Evolutionary conservation across 2,113 vertebrate species (phyloP).

Genomic region (Cottus gobio): DNA sequence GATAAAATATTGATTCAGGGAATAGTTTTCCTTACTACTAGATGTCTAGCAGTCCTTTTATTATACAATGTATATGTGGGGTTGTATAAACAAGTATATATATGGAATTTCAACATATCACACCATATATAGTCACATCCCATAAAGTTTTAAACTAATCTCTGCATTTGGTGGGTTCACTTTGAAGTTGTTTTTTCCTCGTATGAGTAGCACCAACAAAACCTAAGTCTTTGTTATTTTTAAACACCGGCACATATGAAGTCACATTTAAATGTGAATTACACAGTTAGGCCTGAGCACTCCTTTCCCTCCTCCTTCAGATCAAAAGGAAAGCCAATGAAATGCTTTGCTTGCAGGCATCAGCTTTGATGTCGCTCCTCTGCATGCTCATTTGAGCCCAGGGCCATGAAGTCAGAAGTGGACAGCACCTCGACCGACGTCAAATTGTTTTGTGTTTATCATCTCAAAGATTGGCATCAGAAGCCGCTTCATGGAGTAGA

Average conservation of each 20-base stretch:
- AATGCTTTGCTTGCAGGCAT: constrained; percentile 75
- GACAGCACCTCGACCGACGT: constrained; percentile 43
- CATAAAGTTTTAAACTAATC: constrained; percentile 16
- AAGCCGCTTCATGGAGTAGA: not conserved
- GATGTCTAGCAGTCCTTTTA: not conserved
- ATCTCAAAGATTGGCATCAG: constrained; percentile 41
- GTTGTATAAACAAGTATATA: not conserved
- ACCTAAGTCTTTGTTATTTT: constrained; percentile 68
- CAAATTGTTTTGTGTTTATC: constrained; percentile 51
- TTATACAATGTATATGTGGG: not conserved
- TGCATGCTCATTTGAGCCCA: constrained; percentile 66
- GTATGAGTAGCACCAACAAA: constrained; percentile 48
- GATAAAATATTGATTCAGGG: not conserved
- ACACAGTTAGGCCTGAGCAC: constrained; percentile 66
- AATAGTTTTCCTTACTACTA: not conserved
- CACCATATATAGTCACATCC: not conserved
- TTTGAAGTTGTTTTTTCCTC: constrained; percentile 67
- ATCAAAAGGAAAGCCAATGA: constrained; percentile 85
- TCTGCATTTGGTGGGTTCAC: constrained; percentile 16
- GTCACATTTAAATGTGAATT: constrained; percentile 78
- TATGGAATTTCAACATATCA: not conserved
- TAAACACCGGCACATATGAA: constrained; percentile 66
- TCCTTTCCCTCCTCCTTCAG: constrained; percentile 65
- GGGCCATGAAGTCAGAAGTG: constrained; percentile 56
- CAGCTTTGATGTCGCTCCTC: constrained; percentile 82